Evolutionary conservation across 2,797 vertebrate species (phyloP), one percentile per base, ranked within the genome.

Genomic region (Denticeps clupeoides): DNA sequence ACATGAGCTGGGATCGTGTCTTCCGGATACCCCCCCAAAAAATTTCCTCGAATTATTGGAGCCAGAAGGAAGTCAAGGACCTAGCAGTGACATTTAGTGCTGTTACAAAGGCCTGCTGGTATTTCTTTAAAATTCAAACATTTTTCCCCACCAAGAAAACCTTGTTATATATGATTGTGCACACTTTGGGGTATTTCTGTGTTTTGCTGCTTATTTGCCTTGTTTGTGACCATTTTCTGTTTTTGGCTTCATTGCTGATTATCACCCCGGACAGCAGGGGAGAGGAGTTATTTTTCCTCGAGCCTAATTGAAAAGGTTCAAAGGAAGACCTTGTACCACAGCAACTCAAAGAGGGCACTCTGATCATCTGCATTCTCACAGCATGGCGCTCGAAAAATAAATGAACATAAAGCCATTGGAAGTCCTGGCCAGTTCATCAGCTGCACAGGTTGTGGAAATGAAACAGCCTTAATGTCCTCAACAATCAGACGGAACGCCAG

Each of bases 231-330:
- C n/a, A n/a, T n/a, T n/a, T n/a, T n/a, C n/a, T n/a, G n/a, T n/a
- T 40, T 26, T 40, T 27, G 7, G 43, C 43, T 49, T 45, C 22
- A 18, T 40, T 40, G 45, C 50, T 47, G 45, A 40, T 49, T 47
- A 45, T 53, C 32, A 23, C 42, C 5, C 22, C 29, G 40, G 31
- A 33, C 12, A 49, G 23, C 19, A 18, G 3, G 21, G 27, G 19
- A 29, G 35, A 43, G 18, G 19, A 35, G 23, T 23, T n/a, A n/a
- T n/a, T n/a, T 22, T 33, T 40, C 40, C 54, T 53, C 32, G 58
- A 43, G 50, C 62, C 47, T 54, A 49, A 48, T 40, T 42, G 45
- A 16, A 11, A 26, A 13, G 16, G 49, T 56, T 67, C 58, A 51
- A 49, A 63, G 41, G 25, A 43, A 53, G 25, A 6, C 22, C 31